These are phyloP conservation scores for Recurvirostra avosetta DNA, from an alignment of 2,113 vertebrate genomes.

Conservation along the genomic window DNA sequence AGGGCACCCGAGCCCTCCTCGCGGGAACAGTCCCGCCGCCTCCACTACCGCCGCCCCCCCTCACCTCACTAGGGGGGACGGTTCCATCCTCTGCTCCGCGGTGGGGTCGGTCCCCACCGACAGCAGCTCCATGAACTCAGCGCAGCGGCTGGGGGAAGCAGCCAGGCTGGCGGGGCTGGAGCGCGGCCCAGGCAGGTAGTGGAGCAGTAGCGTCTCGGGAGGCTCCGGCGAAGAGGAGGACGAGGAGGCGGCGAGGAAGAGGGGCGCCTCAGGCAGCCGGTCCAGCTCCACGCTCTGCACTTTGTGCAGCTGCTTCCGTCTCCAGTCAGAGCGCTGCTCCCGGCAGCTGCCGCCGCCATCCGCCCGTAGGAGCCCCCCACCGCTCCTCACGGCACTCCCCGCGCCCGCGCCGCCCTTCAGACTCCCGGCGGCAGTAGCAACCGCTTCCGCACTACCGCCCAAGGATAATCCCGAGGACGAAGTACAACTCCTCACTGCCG, in stretches of 20 bases:
- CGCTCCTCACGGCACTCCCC: background rate
- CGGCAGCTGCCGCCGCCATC: background rate
- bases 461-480: slow-evolving; percentile 69
- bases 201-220: slow-evolving; percentile 22
- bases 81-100: background rate
- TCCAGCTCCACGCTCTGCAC: slow-evolving; percentile 82
- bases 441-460: background rate
- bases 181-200: background rate
- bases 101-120: background rate
- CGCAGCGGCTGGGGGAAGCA: background rate
- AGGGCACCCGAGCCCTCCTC: too few relatives aligned
- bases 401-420: background rate
- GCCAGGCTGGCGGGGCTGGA: background rate
- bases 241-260: slow-evolving; percentile 3
- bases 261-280: slow-evolving; percentile 57
- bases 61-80: slow-evolving; percentile 17
- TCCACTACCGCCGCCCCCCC: background rate
- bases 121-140: background rate
- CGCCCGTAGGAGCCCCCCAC: slow-evolving; percentile 11
- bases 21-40: background rate
- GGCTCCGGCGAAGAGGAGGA: slow-evolving; percentile 15
- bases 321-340: slow-evolving; percentile 71
- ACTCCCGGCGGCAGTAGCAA: background rate
- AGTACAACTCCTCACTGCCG: slow-evolving; percentile 79
- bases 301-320: slow-evolving; percentile 78